Evolutionary conservation across 2,888 invertebrate genomes (phyloP).

Genomic region (Epinotia demarniana): DNA sequence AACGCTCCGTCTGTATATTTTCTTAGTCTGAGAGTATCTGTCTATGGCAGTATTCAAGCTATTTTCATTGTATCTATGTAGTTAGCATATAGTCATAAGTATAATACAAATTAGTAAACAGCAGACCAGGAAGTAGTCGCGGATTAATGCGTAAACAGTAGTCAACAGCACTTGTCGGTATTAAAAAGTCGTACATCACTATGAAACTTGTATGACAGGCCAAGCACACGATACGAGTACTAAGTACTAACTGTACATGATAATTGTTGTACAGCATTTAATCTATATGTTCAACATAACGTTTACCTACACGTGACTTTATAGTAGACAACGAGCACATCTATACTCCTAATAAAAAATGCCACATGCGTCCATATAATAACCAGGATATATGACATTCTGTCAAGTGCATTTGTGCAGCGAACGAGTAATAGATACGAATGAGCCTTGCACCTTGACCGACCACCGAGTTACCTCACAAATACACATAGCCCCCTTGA

Average conservation of each 20-base stretch:
- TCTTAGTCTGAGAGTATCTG: too few species aligned
- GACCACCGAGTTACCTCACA: conserved; percentile 47
- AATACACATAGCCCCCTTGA: conserved; percentile 15
- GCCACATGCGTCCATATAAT: not conserved
- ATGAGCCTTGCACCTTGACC: conserved; percentile 57
- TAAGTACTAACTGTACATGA: not conserved
- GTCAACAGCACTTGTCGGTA: not conserved
- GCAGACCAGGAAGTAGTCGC: not conserved
- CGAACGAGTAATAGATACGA: conserved; percentile 59
- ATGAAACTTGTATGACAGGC: not conserved
- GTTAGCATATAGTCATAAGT: too few species aligned
- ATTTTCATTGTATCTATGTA: too few species aligned
- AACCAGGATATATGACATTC: conserved; percentile 15
- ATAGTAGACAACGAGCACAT: conserved; percentile 5
- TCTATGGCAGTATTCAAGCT: too few species aligned
- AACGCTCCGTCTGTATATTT: too few species aligned
- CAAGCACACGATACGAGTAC: not conserved
- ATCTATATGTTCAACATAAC: conserved; percentile 2
- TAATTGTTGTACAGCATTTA: not conserved
- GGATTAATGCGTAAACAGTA: not conserved
- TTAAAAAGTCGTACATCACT: not conserved
- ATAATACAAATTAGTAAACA: not conserved
- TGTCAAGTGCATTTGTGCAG: conserved; percentile 24
- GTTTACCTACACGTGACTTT: not conserved
- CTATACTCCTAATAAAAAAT: conserved; percentile 1